Evolutionary conservation across 2,113 vertebrate genomes (phyloP).

Genomic region (Lepus timidus): DNA sequence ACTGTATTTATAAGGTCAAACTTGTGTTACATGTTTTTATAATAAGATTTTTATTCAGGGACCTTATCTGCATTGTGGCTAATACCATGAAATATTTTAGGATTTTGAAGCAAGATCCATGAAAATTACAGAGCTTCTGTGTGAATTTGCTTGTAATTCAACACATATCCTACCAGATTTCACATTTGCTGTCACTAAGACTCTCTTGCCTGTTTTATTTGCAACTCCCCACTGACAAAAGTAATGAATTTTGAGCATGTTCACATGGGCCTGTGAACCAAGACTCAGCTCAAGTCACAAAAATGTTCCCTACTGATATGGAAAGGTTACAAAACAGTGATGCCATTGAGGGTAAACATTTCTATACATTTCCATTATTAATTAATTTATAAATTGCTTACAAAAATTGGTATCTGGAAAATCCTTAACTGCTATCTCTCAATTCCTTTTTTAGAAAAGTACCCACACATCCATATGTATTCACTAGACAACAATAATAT

Average conservation of each 20-base stretch:
- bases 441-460: neutral
- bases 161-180: neutral
- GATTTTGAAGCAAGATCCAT: neutral
- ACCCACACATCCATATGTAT: neutral
- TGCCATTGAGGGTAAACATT: neutral
- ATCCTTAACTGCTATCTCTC: neutral
- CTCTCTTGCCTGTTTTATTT: conserved; percentile 26
- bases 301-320: neutral
- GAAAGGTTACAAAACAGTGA: neutral
- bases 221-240: conserved; percentile 6
- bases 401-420: neutral
- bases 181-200: neutral
- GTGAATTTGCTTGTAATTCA: conserved; percentile 6
- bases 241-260: neutral
- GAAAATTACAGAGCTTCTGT: neutral
- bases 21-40: conserved; percentile 25
- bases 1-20: conserved; percentile 26
- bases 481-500: neutral
- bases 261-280: neutral
- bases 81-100: neutral
- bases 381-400: conserved; percentile 3
- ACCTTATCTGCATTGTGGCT: neutral
- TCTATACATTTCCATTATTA: conserved; percentile 2
- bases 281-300: neutral
- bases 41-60: neutral